Evolutionary conservation across 1,140 invertebrate genomes (phyloP).

Genomic region (Calephelis nemesis): DNA sequence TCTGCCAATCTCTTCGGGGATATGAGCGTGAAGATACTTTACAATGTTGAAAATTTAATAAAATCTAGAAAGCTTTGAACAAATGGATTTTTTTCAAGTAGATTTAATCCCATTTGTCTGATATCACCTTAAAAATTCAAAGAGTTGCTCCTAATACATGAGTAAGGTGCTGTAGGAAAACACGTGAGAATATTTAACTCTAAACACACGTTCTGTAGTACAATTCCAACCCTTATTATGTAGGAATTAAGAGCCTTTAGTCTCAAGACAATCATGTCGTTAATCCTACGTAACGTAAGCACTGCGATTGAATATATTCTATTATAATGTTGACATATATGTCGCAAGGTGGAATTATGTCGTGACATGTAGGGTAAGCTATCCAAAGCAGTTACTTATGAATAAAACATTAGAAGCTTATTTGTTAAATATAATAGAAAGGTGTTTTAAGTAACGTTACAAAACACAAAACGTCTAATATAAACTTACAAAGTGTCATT

Average conservation of each 20-base stretch:
- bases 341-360: conserved; percentile 41
- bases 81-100: too few relatives aligned
- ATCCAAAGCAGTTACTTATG: conserved; percentile 34
- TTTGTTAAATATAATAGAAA: conserved; percentile 12
- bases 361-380: conserved; percentile 35
- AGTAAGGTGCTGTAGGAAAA: conserved; percentile 48
- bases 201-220: conserved; percentile 23
- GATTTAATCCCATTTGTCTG: too few relatives aligned
- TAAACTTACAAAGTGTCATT: too few relatives aligned
- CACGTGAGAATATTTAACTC: conserved; percentile 53
- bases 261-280: neutral
- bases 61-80: too few relatives aligned
- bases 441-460: neutral
- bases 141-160: conserved; percentile 44
- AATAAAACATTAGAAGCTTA: conserved; percentile 23
- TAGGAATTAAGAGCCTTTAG: neutral
- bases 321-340: conserved; percentile 66
- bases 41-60: too few relatives aligned
- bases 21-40: too few relatives aligned
- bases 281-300: conserved; percentile 29
- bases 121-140: conserved; percentile 16
- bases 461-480: neutral
- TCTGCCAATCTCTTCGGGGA: too few relatives aligned
- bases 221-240: conserved; percentile 30
- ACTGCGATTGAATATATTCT: conserved; percentile 64